Conservation (phyloP, 2,888 invertebrate species). For the Drosophila buzzatii region DNA sequence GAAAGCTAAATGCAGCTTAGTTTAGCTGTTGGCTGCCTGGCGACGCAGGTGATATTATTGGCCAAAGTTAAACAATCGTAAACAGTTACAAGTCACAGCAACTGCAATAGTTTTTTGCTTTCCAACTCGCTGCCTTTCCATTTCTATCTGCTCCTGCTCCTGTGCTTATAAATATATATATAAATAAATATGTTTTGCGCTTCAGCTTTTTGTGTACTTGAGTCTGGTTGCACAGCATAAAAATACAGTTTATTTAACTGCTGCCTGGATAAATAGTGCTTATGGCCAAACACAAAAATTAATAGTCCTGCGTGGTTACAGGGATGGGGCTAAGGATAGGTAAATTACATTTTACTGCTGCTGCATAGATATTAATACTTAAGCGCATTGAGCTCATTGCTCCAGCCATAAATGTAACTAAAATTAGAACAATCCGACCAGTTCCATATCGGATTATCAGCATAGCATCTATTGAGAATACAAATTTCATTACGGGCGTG, state of each 20-base stretch:
- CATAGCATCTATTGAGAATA: constrained; percentile 37
- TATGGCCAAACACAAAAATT: not conserved
- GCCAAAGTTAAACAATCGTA: constrained; percentile 77
- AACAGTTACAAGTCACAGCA: constrained; percentile 66
- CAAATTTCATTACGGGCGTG: constrained; percentile 43
- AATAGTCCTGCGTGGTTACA: not conserved
- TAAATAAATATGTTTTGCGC: not conserved
- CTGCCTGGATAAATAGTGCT: constrained; percentile 11
- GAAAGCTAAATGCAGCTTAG: constrained; percentile 65
- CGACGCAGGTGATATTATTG: constrained; percentile 72
- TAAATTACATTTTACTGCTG: constrained; percentile 12
- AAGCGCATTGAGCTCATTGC: constrained; percentile 21
- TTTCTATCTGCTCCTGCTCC: not conserved
- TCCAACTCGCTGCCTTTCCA: constrained; percentile 27
- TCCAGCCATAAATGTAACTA: constrained; percentile 30
- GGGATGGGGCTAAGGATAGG: not conserved
- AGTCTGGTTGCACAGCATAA: not conserved
- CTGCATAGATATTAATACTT: constrained; percentile 17
- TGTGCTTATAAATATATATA: constrained; percentile 15
- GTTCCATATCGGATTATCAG: constrained; percentile 43
- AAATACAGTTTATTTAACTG: not conserved
- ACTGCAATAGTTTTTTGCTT: constrained; percentile 72
- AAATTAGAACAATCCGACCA: constrained; percentile 14
- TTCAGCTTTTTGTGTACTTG: constrained; percentile 1
- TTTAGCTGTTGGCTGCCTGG: constrained; percentile 46